Percentiles rank a stretch among this genome's conserved stretches.
Evolutionary conservation across 2,113 vertebrate genomes (phyloP).

Genomic region (Thamnophis sirtalis): DNA sequence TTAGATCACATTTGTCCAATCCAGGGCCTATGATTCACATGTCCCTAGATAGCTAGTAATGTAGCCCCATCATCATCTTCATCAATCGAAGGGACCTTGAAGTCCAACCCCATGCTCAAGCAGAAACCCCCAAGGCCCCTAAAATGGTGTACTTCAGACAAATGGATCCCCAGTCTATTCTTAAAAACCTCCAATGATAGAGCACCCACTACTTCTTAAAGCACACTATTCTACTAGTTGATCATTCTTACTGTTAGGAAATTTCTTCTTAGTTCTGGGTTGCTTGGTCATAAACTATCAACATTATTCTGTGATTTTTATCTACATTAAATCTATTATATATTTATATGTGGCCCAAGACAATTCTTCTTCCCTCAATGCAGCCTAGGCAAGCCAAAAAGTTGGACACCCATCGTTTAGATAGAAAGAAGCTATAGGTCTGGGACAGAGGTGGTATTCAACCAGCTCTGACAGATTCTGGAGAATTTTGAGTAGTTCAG

Average conservation of each 20-base stretch:
- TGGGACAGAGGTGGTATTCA: background rate
- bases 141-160: background rate
- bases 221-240: background rate
- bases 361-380: background rate
- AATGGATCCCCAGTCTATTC: background rate
- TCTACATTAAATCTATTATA: background rate
- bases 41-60: background rate
- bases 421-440: background rate
- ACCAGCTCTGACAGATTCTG: too few species aligned
- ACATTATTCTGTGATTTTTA: background rate
- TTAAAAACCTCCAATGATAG: background rate
- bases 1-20: background rate
- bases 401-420: background rate
- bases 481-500: too few species aligned
- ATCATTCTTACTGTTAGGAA: background rate
- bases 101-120: background rate
- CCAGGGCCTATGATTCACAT: background rate
- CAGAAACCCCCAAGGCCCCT: too few species aligned
- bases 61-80: background rate
- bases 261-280: background rate
- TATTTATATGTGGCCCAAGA: background rate
- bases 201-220: background rate
- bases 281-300: background rate
- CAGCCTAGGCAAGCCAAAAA: background rate
- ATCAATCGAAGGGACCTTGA: background rate